Evolutionary conservation across 2,888 invertebrate genomes (phyloP).

Genomic region (Myopa testacea): DNA sequence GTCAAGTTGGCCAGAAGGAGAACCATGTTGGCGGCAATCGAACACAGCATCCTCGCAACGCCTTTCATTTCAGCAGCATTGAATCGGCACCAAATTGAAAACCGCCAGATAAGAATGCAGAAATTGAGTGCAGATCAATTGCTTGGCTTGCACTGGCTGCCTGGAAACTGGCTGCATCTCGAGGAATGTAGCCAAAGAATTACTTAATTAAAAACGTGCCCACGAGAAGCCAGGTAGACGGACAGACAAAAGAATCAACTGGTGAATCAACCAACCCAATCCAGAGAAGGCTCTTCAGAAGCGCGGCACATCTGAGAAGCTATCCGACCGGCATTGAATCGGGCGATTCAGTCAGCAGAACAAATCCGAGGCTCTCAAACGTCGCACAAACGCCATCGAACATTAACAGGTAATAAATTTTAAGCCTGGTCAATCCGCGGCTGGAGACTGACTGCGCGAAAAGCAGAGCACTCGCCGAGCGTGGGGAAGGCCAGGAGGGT

Average conservation of each 20-base stretch:
- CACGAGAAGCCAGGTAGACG: constrained; percentile 35
- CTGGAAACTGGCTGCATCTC: neutral
- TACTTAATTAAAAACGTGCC: constrained; percentile 66
- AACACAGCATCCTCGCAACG: neutral
- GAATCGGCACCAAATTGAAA: neutral
- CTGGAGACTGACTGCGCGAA: neutral
- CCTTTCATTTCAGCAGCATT: neutral
- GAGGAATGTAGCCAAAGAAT: constrained; percentile 52
- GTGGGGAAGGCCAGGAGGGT: neutral
- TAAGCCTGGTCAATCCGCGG: constrained; percentile 39
- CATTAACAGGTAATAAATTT: constrained; percentile 65
- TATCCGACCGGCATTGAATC: neutral
- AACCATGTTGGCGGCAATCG: neutral
- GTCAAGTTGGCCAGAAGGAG: neutral
- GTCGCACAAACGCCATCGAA: constrained; percentile 56
- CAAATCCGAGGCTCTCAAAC: constrained; percentile 5
- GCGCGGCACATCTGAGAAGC: neutral
- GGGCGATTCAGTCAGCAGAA: constrained; percentile 3
- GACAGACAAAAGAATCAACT: neutral
- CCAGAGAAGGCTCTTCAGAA: neutral
- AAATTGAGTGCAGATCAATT: constrained; percentile 37
- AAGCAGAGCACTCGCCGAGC: neutral
- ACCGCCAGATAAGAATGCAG: constrained; percentile 2
- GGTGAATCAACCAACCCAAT: no score
- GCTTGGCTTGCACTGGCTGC: neutral